Base-by-base conservation (phyloP, 2,113 vertebrate genomes). In the Saccopteryx bilineata region DNA sequence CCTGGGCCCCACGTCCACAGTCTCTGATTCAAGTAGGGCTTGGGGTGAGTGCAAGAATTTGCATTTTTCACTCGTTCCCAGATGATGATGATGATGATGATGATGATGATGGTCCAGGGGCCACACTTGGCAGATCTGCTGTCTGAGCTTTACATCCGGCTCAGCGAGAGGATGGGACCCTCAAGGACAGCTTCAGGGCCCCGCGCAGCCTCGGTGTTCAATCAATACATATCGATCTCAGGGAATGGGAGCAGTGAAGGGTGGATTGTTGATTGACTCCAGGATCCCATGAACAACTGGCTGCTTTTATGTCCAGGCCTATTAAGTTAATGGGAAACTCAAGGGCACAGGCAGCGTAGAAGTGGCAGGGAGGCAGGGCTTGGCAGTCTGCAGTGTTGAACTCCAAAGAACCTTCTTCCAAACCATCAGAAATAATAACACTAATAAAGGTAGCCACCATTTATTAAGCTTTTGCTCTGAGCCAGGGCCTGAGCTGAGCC, bases 181-280 rank as follows among this genome's bases (percentile, higher is more conserved):
- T 75, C 18, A 84, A 86, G 56, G 52, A 50, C 56, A 91, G 65
- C 66, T 81, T 68, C 66, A 0, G 72, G 61, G 89, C n/a, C 75
- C 74, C 23, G 33, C 0, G 0, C 39, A 26, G 68, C 71, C 72
- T 69, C 24, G 2, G 50, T 26, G n/a, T 82, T 91, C 85, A 85
- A 61, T 95, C 81, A 94, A 96, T 58, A 58, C 52, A 10, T 63
- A 90, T 94, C 0, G 61, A 95, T 97, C 94, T 91, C 12, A 82
- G 63, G 52, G 72, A 91, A 92, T 46, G 65, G 81, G 83, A 93
- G 85, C 93, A 92, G 85, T 85, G 94, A 96, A 95, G 85, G 82
- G 74, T 82, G 86, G 93, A 88, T 92, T 89, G 93, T 96, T 94
- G 96, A 95, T 88, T 86, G 82, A 96, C 94, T 92, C 95, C 94